Conservation (phyloP, 2,797 vertebrate species). For the Eulemur coronatus region DNA sequence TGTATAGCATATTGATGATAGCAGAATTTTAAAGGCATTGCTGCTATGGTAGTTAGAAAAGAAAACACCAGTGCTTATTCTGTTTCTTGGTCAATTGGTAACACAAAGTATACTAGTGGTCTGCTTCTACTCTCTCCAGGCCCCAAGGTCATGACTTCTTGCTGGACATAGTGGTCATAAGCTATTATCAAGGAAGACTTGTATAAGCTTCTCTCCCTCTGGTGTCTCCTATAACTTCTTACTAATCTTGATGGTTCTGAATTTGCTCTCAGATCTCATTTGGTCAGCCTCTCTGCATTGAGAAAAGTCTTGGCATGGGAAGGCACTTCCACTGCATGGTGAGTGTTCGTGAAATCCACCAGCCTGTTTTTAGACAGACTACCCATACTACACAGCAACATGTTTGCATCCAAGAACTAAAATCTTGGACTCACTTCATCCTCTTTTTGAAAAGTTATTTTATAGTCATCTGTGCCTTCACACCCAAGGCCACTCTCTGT, state of each 20-base stretch:
- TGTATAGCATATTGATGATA: background rate
- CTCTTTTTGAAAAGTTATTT: background rate
- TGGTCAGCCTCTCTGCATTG: background rate
- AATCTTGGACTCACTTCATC: background rate
- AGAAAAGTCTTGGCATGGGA: background rate
- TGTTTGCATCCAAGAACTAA: background rate
- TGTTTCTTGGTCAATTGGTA: background rate
- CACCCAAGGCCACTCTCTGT: background rate
- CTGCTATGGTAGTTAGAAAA: background rate
- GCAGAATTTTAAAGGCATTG: background rate
- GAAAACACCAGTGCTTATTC: background rate
- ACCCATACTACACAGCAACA: background rate
- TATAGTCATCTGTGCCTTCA: background rate
- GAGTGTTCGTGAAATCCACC: background rate
- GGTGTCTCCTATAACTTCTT: background rate
- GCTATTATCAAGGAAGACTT: background rate
- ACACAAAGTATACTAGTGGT: background rate
- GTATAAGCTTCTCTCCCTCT: background rate
- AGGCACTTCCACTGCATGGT: background rate
- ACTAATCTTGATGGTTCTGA: background rate
- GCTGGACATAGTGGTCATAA: background rate
- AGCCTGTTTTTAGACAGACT: background rate
- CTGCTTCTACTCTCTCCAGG: background rate
- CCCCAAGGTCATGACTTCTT: background rate
- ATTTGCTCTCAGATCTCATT: background rate